Percentiles rank a stretch among this genome's conserved stretches.
These are phyloP conservation scores for Geopemphigus sp. DNA, from an alignment of 1,140 invertebrate species.

Conservation along the genomic window DNA sequence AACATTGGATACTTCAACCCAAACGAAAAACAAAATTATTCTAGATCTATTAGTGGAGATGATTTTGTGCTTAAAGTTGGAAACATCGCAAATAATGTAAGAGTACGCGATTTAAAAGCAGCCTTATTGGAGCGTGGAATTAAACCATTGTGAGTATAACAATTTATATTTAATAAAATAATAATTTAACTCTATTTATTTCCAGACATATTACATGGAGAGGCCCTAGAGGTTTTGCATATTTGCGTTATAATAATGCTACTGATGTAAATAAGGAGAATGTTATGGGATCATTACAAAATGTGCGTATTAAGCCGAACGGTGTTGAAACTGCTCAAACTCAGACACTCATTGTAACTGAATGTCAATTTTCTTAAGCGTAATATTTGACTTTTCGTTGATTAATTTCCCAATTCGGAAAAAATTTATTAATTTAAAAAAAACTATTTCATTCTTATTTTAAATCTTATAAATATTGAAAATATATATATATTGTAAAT, in stretches of 20 bases:
- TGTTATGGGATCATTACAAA: conserved; percentile 46
- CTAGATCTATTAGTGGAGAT: conserved; percentile 31
- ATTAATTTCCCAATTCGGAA: conserved; percentile 19
- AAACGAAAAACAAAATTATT: conserved; percentile 31
- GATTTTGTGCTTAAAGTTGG: conserved; percentile 65
- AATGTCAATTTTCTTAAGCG: conserved; percentile 36
- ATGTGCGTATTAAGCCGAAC: conserved; percentile 44
- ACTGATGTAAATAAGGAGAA: conserved; percentile 15
- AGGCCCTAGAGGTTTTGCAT: conserved; percentile 65
- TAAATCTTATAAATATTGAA: conserved; percentile 33
- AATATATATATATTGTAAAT: conserved; percentile 27
- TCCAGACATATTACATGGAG: conserved; percentile 65
- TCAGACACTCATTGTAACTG: conserved; percentile 42
- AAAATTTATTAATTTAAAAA: not conserved
- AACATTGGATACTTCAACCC: conserved; percentile 24
- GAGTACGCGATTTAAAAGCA: conserved; percentile 66
- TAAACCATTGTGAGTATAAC: conserved; percentile 56
- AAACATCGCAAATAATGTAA: conserved; percentile 59
- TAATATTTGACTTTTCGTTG: conserved; percentile 21
- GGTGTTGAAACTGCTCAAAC: conserved; percentile 45
- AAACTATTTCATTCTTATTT: conserved; percentile 40
- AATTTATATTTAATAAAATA: not conserved
- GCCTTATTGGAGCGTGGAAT: conserved; percentile 65
- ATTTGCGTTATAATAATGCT: conserved; percentile 64
- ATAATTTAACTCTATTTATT: not conserved